Percentiles rank a stretch among this genome's conserved stretches.
These are phyloP conservation scores for Eledone cirrhosa DNA, from an alignment of 2,888 invertebrate species.

Conservation along the genomic window DNA sequence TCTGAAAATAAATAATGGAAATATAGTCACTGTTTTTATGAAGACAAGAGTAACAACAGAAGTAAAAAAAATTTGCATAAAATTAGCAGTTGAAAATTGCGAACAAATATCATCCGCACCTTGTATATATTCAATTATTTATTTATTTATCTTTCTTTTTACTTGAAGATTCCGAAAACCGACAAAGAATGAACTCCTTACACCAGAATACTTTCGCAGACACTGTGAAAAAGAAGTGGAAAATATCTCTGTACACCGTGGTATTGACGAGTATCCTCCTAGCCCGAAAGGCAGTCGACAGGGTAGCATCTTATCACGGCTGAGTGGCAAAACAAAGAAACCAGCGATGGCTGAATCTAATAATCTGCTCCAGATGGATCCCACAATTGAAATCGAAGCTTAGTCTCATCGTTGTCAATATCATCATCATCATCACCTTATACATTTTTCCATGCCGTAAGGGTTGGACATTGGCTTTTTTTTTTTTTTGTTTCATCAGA, in stretches of 20 bases:
- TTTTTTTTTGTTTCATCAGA: not conserved
- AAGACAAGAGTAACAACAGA: no score
- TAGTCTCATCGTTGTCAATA: not conserved
- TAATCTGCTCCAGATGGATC: slow-evolving; percentile 45
- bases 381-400: slow-evolving; percentile 32
- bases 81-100: no score
- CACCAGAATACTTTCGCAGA: slow-evolving; percentile 54
- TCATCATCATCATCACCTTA: not conserved
- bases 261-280: slow-evolving; percentile 46
- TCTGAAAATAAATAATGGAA: no score
- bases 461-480: not conserved
- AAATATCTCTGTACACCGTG: slow-evolving; percentile 56
- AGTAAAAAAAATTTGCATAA: no score
- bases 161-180: slow-evolving; percentile 61
- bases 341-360: slow-evolving; percentile 40
- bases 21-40: no score
- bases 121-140: not conserved
- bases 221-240: slow-evolving; percentile 50
- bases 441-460: not conserved
- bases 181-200: slow-evolving; percentile 53
- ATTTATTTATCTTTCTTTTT: not conserved
- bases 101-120: no score
- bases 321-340: slow-evolving; percentile 48
- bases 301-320: slow-evolving; percentile 52
- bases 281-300: slow-evolving; percentile 48